phyloP scores from a whole-genome alignment of 2,888 invertebrate genomes.

The Stratiomys singularior region DNA sequence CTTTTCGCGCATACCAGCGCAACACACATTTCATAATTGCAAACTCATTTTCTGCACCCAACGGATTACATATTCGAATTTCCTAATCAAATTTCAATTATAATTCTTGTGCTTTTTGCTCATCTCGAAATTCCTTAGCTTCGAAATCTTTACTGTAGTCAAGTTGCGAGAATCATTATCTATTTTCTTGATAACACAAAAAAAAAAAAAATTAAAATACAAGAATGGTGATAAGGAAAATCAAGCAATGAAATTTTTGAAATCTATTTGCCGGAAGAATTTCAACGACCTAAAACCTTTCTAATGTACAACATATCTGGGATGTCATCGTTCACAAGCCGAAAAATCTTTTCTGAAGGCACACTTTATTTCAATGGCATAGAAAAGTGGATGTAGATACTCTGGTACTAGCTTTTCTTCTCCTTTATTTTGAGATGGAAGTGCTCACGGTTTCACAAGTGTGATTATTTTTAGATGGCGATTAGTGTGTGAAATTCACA shows the following conservation, averaged over 20 bases:
- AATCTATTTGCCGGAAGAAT: slow-evolving; percentile 29
- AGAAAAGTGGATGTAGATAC: neutral
- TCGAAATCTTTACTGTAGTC: neutral
- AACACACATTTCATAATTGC: no score
- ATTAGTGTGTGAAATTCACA: neutral
- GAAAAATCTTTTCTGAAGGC: neutral
- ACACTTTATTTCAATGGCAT: slow-evolving; percentile 6
- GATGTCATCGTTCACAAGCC: slow-evolving; percentile 17
- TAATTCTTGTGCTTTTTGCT: no score
- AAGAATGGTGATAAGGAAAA: neutral
- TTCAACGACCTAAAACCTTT: slow-evolving; percentile 25
- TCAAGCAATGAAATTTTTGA: neutral
- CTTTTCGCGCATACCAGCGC: no score
- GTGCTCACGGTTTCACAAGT: no score
- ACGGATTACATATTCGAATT: no score
- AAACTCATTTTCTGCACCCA: no score
- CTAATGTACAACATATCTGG: slow-evolving; percentile 10
- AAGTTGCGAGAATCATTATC: neutral
- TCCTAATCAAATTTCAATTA: no score
- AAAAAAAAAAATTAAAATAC: no score
- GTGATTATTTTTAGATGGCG: neutral
- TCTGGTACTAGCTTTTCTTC: neutral
- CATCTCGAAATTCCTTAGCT: no score
- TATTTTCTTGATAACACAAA: no score
- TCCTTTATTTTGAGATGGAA: neutral